Conservation (phyloP, 2,888 invertebrate species). For the Eledona agricola region DNA sequence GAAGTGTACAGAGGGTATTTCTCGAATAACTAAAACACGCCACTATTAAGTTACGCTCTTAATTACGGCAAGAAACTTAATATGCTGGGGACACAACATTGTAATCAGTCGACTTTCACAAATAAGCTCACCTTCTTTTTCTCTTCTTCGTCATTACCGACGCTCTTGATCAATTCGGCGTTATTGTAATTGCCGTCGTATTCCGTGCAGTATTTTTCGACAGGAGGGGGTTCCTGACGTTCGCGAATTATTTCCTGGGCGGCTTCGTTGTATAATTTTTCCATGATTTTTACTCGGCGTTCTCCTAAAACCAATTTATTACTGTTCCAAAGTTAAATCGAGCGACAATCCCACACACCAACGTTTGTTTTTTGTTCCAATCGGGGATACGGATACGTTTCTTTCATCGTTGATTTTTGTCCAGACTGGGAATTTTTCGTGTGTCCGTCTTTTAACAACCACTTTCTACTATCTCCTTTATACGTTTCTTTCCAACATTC, state of each 20-base stretch:
- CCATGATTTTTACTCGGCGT: constrained; percentile 22
- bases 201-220: constrained; percentile 56
- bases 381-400: constrained; percentile 49
- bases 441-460: constrained; percentile 53
- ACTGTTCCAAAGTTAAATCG: too few relatives aligned
- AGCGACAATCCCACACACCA: too few relatives aligned
- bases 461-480: constrained; percentile 55
- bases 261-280: constrained; percentile 52
- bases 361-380: constrained; percentile 40
- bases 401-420: constrained; percentile 53
- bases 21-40: constrained; percentile 48
- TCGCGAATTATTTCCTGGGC: constrained; percentile 52
- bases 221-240: constrained; percentile 44
- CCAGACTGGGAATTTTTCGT: constrained; percentile 37
- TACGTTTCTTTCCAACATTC: constrained; percentile 52
- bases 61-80: background rate
- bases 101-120: too few relatives aligned
- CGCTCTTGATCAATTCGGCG: constrained; percentile 42
- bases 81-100: background rate
- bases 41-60: background rate
- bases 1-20: constrained; percentile 55
- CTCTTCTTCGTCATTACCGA: constrained; percentile 43
- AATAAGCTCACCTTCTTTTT: constrained; percentile 48
- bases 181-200: constrained; percentile 53
- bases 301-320: background rate